Percentiles rank a stretch among this genome's conserved stretches.
phyloP scores from a whole-genome alignment of 1,140 invertebrate species.

The Trissolcus basalis region DNA sequence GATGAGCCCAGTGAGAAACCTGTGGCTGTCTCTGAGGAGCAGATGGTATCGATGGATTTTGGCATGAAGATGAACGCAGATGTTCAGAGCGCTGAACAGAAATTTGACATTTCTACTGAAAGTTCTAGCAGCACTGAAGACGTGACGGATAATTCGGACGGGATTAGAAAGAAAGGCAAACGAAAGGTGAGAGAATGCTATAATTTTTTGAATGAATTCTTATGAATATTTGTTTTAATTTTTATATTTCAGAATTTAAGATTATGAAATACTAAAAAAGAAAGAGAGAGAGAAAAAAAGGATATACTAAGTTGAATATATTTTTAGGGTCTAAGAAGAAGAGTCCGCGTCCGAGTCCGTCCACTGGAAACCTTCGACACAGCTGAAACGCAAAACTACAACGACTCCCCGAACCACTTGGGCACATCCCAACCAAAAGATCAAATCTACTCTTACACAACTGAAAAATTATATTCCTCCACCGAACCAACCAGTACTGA shows the following conservation, averaged over 20 bases:
- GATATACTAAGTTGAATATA: neutral
- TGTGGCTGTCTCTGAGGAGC: constrained; percentile 16
- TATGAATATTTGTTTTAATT: too few relatives aligned
- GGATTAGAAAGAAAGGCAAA: constrained; percentile 22
- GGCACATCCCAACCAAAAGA: constrained; percentile 43
- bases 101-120: constrained; percentile 32
- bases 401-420: constrained; percentile 66
- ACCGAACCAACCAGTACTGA: constrained; percentile 26
- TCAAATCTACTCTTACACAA: constrained; percentile 12
- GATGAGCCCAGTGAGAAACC: constrained; percentile 30
- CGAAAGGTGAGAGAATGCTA: constrained; percentile 47
- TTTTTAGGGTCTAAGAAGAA: constrained; percentile 57
- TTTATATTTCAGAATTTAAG: too few relatives aligned
- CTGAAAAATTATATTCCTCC: constrained; percentile 8
- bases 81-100: constrained; percentile 3
- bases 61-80: constrained; percentile 60
- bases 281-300: too few relatives aligned
- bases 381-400: constrained; percentile 69
- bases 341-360: constrained; percentile 68
- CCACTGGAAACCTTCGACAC: constrained; percentile 70
- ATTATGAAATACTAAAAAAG: too few relatives aligned
- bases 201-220: too few relatives aligned
- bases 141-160: too few relatives aligned
- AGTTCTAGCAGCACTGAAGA: neutral
- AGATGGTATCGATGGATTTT: constrained; percentile 54